These are phyloP conservation scores for Andrena chrysosceles DNA, from an alignment of 2,888 invertebrate genomes.

Conservation along the genomic window DNA sequence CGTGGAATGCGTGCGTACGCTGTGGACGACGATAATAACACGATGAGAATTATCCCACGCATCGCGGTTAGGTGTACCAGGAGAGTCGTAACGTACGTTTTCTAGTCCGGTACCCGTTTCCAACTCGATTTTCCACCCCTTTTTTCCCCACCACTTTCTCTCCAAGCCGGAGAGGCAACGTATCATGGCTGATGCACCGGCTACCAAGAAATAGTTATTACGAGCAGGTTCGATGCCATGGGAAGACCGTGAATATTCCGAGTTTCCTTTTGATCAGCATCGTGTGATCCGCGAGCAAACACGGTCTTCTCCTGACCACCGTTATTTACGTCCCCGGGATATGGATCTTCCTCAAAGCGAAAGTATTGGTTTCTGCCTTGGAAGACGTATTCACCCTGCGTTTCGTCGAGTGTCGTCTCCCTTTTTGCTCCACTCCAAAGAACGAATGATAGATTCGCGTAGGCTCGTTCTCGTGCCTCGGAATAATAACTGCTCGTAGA, in stretches of 20 bases:
- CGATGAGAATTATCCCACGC: slow-evolving; percentile 84
- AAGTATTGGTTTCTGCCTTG: slow-evolving; percentile 7
- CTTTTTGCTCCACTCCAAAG: neutral
- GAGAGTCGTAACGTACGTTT: slow-evolving; percentile 53
- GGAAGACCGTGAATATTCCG: slow-evolving; percentile 41
- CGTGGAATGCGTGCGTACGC: slow-evolving; percentile 69
- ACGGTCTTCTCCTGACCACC: slow-evolving; percentile 24
- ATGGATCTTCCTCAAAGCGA: slow-evolving; percentile 24
- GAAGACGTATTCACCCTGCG: slow-evolving; percentile 12
- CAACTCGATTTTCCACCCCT: slow-evolving; percentile 55
- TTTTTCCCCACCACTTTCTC: neutral
- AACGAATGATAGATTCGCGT: neutral
- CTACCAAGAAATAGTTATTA: slow-evolving; percentile 61
- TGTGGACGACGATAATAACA: slow-evolving; percentile 75
- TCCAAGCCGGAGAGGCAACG: neutral
- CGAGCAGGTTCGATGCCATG: slow-evolving; percentile 59
- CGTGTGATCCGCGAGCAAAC: slow-evolving; percentile 53
- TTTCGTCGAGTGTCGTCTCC: neutral
- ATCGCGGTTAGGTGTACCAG: slow-evolving; percentile 56
- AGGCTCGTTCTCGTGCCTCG: too few relatives aligned
- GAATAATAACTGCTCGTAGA: too few relatives aligned
- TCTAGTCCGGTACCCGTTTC: slow-evolving; percentile 62
- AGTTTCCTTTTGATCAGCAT: slow-evolving; percentile 57
- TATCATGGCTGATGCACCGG: slow-evolving; percentile 19
- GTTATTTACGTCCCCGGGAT: slow-evolving; percentile 31